Evolutionary conservation across 2,113 vertebrate genomes (phyloP).

Genomic region (Seriola dumerili): DNA sequence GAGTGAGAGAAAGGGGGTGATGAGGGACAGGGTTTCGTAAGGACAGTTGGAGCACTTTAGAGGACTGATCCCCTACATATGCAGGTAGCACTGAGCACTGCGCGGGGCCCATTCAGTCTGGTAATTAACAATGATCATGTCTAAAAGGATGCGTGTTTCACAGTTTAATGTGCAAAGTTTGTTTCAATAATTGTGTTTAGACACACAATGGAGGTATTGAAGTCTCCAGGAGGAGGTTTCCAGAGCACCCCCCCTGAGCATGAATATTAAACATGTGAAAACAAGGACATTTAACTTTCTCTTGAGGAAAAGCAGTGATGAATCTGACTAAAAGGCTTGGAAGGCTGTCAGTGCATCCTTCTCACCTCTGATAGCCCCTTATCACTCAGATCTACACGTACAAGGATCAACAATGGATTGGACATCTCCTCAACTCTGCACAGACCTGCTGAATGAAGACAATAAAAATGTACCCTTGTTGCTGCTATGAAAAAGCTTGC

Average conservation of each 20-base stretch:
- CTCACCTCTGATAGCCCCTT: background rate
- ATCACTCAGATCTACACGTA: background rate
- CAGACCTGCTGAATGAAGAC: slow-evolving; percentile 24
- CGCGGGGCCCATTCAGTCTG: slow-evolving; percentile 38
- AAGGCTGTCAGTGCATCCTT: slow-evolving; percentile 9
- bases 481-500: background rate
- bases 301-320: slow-evolving; percentile 34
- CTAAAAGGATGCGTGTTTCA: slow-evolving; percentile 44
- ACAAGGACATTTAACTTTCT: slow-evolving; percentile 61
- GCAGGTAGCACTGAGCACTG: slow-evolving; percentile 58
- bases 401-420: slow-evolving; percentile 9
- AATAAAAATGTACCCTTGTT: slow-evolving; percentile 16
- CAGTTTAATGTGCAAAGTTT: slow-evolving; percentile 64
- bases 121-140: slow-evolving; percentile 54
- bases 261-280: slow-evolving; percentile 75
- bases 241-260: slow-evolving; percentile 52
- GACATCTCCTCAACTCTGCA: slow-evolving; percentile 24
- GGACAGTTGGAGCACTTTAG: slow-evolving; percentile 80
- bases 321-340: slow-evolving; percentile 32
- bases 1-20: slow-evolving; percentile 64
- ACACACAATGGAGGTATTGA: slow-evolving; percentile 69
- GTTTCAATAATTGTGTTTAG: slow-evolving; percentile 70
- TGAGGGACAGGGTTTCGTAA: slow-evolving; percentile 77
- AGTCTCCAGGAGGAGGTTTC: slow-evolving; percentile 61
- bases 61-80: slow-evolving; percentile 61